Evolutionary conservation across 2,113 vertebrate species (phyloP), one percentile per base, ranked within the genome.

Genomic region (Gracilinanus agilis): DNA sequence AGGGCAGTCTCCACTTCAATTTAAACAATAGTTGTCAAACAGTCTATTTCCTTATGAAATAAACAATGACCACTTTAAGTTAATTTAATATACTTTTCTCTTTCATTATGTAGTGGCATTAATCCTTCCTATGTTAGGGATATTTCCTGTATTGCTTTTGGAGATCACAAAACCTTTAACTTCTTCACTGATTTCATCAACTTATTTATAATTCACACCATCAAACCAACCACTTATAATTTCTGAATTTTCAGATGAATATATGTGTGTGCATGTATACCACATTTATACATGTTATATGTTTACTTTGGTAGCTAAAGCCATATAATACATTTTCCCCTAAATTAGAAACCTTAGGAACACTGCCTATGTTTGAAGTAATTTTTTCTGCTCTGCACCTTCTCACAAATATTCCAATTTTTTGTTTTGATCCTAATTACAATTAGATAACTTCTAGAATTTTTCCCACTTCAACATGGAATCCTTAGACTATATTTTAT

Each of bases 1-100:
- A 92, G 3, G 27, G 93, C 56, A 91, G 7, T 40, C 88, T 93
- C 93, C 95, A 95, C 55, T 24, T 12, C 0, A 56, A 55, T 44
- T 93, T 9, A 83, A 91, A 94, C 5, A 92, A 9, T 53, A 53
- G 58, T 92, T 94, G 67, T 88, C 90, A n/a, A 94, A 95, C 55
- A 13, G 40, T 89, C 5, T 89, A 9, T 55, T 67, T 93, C 53
- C 93, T 88, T 83, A 61, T 89, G 92, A 88, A 90, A 13, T 67
- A 88, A 94, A 89, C 23, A 27, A 53, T 90, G 40, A 44, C 94
- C 53, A 94, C 91, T 90, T 95, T 27, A 44, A 95, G 91, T 54
- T 75, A 61, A 88, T 95, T 29, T n/a, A 10, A 53, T 56, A 94
- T 11, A 67, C 0, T 58, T 91, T 54, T 9, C 16, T 16, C 91